Evolutionary conservation across 1,140 invertebrate species (phyloP).

Genomic region (Probaryconus sp.): DNA sequence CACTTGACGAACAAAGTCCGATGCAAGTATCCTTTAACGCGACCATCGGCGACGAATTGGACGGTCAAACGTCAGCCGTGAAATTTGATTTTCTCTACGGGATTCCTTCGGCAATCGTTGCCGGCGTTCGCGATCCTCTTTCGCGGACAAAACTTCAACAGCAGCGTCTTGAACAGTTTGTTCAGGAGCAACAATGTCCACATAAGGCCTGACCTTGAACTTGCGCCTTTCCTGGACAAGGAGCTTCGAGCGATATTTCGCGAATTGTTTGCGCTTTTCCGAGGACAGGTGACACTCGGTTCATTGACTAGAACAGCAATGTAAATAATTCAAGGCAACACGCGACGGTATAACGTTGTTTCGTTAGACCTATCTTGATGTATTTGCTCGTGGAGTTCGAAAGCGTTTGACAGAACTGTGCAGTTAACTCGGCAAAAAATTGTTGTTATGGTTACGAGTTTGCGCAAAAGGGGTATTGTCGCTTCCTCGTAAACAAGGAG

Average conservation of each 20-base stretch:
- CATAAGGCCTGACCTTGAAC: constrained; percentile 61
- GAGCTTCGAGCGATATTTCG: not conserved
- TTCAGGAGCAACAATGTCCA: constrained; percentile 62
- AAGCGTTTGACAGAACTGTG: constrained; percentile 36
- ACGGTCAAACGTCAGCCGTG: constrained; percentile 34
- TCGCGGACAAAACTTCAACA: constrained; percentile 53
- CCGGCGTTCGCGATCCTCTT: constrained; percentile 18
- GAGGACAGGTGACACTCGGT: not conserved
- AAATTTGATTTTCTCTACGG: constrained; percentile 35
- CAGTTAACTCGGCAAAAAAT: constrained; percentile 33
- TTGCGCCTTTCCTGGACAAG: constrained; percentile 6
- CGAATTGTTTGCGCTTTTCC: not conserved
- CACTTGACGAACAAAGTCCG: constrained; percentile 32
- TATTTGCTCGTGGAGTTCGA: constrained; percentile 37
- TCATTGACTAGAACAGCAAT: too few relatives aligned
- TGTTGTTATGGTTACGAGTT: constrained; percentile 52
- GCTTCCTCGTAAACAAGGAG: constrained; percentile 1
- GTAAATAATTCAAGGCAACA: not conserved
- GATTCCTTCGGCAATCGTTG: not conserved
- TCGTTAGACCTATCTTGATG: constrained; percentile 3
- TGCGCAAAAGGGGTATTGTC: constrained; percentile 18
- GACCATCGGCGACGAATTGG: constrained; percentile 7
- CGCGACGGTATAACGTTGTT: not conserved
- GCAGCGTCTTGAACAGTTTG: constrained; percentile 57
- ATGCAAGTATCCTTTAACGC: constrained; percentile 4